A percentile compares a stretch with the other conserved stretches of the same genome.
phyloP scores from a whole-genome alignment of 2,113 vertebrate species.

The Ailuropoda melanoleuca region DNA sequence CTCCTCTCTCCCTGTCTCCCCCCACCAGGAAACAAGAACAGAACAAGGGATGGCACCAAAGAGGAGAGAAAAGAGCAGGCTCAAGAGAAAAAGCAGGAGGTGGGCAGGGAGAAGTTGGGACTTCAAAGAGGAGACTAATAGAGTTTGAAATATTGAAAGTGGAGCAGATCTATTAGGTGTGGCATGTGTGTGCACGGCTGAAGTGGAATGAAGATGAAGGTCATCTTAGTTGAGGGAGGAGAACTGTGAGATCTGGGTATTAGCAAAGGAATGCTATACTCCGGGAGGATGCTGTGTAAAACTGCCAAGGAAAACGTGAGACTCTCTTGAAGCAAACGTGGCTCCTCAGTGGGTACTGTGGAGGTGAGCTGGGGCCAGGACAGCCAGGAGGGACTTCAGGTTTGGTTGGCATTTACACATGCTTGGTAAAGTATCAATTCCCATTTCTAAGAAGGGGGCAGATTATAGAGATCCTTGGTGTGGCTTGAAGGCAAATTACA shows the following conservation, averaged over 20 bases:
- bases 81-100: background rate
- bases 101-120: background rate
- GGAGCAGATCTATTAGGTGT: slow-evolving; percentile 23
- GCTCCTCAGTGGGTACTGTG: background rate
- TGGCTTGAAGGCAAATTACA: background rate
- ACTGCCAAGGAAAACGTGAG: background rate
- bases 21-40: background rate
- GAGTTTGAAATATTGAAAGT: slow-evolving; percentile 12
- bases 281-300: background rate
- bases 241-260: background rate
- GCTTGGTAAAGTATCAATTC: too few species aligned
- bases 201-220: slow-evolving; percentile 18
- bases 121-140: background rate
- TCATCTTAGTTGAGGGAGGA: background rate
- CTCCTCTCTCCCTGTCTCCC: background rate
- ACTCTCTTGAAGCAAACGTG: background rate
- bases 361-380: background rate
- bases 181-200: background rate
- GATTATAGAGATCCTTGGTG: background rate
- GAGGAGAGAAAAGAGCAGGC: background rate
- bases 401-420: background rate
- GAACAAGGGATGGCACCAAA: background rate
- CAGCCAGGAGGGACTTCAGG: background rate
- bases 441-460: background rate
- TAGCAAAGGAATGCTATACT: background rate